Evolutionary conservation across 1,140 invertebrate genomes (phyloP), one percentile per base, ranked within the genome.

Genomic region (Drusus annulatus): DNA sequence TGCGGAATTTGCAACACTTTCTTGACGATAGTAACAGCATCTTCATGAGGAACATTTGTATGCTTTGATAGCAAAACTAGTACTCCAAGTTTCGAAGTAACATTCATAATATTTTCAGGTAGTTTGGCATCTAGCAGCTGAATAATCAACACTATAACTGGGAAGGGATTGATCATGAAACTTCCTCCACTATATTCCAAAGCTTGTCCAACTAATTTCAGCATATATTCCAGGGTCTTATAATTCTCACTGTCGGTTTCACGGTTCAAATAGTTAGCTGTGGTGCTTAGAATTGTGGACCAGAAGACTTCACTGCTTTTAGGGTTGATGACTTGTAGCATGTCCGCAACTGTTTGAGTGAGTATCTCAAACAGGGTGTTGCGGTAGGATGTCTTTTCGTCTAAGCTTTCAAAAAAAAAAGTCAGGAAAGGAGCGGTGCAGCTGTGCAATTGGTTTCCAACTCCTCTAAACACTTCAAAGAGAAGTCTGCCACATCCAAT

Each of bases 381-480:
- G 82, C 91, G 88, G 36, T 93, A 85, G 8, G 92, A 84, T 17
- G 86, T 87, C 5, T 90, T 84, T 80, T 92, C 87, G 85, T 88
- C 85, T n/a, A 94, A 81, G 80, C 91, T 86, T 81, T 92, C 87
- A 3, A 96, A 87, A 23, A 94, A 89, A 65, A 94, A 84, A 58
- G 88, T 88, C 0, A 96, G 82, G 83, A 95, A 92, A 31, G 90
- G 87, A 62, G 93, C 92, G 3, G 93, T 92, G 83, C 93, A 94
- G 31, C 93, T 96, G 85, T 98, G 96, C 86, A 98, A 95, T 79
- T 96, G 94, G 6, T 94, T 92, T 56, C 93, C 89, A 7, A 95
- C 93, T 19, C 96, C 96, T 84, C 93, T 93, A 31, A 98, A 87
- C 56, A 97, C 93, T 91, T 98, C 95, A 90, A 96, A 98, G 52